These are phyloP conservation scores for Monoplex corrugatus DNA, from an alignment of 2,888 invertebrate species.

Conservation along the genomic window DNA sequence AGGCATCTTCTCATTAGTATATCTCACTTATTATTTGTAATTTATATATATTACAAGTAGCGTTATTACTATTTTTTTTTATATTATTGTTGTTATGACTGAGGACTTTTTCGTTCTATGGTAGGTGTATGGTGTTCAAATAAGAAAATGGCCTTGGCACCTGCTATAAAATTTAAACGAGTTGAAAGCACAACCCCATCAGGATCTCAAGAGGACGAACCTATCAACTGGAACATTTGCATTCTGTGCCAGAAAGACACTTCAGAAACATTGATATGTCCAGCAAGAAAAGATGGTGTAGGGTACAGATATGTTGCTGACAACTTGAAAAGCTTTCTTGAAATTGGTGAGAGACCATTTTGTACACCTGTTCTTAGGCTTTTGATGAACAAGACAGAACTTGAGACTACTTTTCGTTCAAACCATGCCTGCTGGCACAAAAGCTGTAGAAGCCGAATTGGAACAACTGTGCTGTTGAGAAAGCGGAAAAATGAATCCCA, in stretches of 20 bases:
- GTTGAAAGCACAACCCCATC: not conserved
- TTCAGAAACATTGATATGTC: not conserved
- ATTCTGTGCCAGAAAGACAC: not conserved
- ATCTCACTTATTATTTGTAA: too few relatives aligned
- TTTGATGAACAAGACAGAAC: not conserved
- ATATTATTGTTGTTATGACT: too few relatives aligned
- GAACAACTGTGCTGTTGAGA: too few relatives aligned
- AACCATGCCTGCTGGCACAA: too few relatives aligned
- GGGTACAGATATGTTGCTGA: conserved; percentile 17
- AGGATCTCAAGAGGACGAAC: not conserved
- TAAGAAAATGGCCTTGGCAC: not conserved
- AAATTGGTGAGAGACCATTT: not conserved
- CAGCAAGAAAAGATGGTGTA: not conserved
- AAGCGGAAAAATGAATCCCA: too few relatives aligned
- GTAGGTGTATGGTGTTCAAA: not conserved
- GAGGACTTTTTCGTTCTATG: too few relatives aligned
- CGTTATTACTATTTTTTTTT: too few relatives aligned
- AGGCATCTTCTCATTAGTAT: too few relatives aligned
- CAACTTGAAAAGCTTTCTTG: not conserved
- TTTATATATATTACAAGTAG: too few relatives aligned
- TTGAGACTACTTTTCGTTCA: not conserved
- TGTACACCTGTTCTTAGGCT: not conserved
- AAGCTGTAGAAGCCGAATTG: too few relatives aligned
- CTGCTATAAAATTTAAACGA: not conserved
- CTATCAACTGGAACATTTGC: not conserved